Percentiles rank a stretch among this genome's conserved stretches.
These are phyloP conservation scores for Hypanus sabinus DNA, from an alignment of 2,113 vertebrate genomes.

Conservation along the genomic window DNA sequence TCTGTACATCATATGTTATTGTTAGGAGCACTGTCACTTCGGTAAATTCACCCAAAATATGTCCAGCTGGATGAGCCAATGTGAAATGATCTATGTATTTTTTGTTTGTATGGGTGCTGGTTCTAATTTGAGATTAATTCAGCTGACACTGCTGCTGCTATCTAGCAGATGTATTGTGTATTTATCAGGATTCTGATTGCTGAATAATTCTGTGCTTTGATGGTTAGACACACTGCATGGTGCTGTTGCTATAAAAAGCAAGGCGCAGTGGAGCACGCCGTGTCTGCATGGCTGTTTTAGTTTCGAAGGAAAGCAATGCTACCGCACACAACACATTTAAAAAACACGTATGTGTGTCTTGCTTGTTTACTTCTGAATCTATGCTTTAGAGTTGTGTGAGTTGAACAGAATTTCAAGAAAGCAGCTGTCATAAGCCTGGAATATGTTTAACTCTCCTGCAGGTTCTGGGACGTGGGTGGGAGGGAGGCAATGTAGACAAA, in stretches of 20 bases:
- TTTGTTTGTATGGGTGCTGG: background rate
- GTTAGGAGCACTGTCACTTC: background rate
- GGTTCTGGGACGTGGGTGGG: background rate
- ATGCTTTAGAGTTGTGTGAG: too few species aligned
- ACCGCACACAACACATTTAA: background rate
- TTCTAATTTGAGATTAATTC: background rate
- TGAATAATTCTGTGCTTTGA: background rate
- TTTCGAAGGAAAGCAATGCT: background rate
- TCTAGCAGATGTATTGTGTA: background rate
- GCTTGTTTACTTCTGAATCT: background rate
- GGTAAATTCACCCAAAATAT: background rate
- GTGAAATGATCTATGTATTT: background rate
- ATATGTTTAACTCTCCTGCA: background rate
- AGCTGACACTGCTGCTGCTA: background rate
- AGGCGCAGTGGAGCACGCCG: background rate
- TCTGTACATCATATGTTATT: background rate
- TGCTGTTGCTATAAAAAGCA: background rate
- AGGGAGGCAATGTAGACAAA: background rate
- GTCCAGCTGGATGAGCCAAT: background rate
- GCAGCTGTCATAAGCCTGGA: background rate
- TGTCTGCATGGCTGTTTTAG: constrained; percentile 7
- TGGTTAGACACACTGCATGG: background rate
- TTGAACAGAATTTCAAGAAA: background rate
- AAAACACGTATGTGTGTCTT: background rate
- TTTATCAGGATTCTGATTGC: background rate